Conservation (phyloP, 2,888 invertebrate genomes). For the Caenorhabditis virilis region DNA sequence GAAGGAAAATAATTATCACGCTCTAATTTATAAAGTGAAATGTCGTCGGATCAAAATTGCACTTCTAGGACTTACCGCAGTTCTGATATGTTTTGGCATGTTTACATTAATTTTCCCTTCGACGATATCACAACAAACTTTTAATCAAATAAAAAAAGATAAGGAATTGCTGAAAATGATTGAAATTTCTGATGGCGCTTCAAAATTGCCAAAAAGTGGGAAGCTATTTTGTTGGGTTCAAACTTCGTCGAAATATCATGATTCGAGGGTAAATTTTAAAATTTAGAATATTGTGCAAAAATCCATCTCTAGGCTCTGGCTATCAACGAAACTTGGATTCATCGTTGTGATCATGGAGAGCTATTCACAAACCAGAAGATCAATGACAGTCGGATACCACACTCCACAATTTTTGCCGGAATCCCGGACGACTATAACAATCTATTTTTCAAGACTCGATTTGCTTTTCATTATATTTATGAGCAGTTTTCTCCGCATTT, state of each 20-base stretch:
- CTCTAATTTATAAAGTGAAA: too few species aligned
- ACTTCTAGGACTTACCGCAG: too few species aligned
- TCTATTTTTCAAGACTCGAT: slow-evolving; percentile 55
- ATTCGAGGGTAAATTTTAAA: slow-evolving; percentile 26
- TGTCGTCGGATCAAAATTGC: too few species aligned
- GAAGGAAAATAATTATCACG: too few species aligned
- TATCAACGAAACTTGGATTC: slow-evolving; percentile 58
- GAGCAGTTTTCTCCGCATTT: slow-evolving; percentile 47
- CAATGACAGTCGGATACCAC: slow-evolving; percentile 46
- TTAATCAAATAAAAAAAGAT: slow-evolving; percentile 19
- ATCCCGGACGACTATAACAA: slow-evolving; percentile 48
- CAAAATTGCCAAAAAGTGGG: slow-evolving; percentile 39
- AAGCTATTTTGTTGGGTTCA: slow-evolving; percentile 45
- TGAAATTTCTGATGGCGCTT: slow-evolving; percentile 32
- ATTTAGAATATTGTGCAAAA: not conserved
- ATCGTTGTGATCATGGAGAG: slow-evolving; percentile 55
- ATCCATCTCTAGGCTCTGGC: too few species aligned
- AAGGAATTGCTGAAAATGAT: slow-evolving; percentile 11
- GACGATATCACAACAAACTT: too few species aligned
- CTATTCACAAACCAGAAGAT: slow-evolving; percentile 50
- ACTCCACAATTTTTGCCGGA: slow-evolving; percentile 52
- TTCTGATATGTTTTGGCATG: too few species aligned
- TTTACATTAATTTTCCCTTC: too few species aligned
- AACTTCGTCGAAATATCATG: slow-evolving; percentile 38
- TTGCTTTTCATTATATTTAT: slow-evolving; percentile 51